phyloP scores from a whole-genome alignment of 2,888 invertebrate species.

The Acrobasis repandana region DNA sequence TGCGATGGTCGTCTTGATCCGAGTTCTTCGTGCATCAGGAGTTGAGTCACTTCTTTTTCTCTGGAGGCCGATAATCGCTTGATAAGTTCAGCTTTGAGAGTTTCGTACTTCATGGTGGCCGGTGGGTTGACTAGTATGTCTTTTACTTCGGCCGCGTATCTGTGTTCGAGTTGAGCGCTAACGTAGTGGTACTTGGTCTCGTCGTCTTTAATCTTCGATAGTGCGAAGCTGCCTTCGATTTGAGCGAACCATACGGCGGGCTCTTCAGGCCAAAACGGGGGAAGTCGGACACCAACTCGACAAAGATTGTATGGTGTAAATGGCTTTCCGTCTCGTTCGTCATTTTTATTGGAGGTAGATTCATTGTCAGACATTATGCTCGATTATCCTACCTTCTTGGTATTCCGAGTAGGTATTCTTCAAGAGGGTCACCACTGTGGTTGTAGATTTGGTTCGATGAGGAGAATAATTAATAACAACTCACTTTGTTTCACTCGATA shows the following conservation, averaged over 20 bases:
- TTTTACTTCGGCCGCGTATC: constrained; percentile 10
- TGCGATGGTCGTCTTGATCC: neutral
- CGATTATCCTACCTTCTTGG: no score
- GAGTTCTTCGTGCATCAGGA: constrained; percentile 6
- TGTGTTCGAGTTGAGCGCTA: neutral
- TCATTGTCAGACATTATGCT: no score
- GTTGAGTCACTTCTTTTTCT: constrained; percentile 30
- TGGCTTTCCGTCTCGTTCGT: neutral
- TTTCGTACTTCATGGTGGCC: constrained; percentile 23
- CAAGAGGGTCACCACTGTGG: no score
- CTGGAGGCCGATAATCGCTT: constrained; percentile 29
- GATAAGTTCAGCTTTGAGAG: constrained; percentile 31
- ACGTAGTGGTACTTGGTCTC: constrained; percentile 22
- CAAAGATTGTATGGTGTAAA: neutral
- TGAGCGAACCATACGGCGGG: constrained; percentile 24
- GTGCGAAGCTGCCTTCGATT: constrained; percentile 14
- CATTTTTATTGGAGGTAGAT: no score
- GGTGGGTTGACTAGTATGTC: constrained; percentile 23
- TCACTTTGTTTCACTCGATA: no score
- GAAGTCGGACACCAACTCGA: constrained; percentile 22
- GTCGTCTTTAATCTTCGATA: constrained; percentile 22
- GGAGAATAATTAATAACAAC: no score
- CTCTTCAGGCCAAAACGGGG: constrained; percentile 24
- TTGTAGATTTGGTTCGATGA: no score
- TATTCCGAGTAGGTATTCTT: no score